Conservation (phyloP, 1,140 invertebrate species). For the Maniola jurtina region DNA sequence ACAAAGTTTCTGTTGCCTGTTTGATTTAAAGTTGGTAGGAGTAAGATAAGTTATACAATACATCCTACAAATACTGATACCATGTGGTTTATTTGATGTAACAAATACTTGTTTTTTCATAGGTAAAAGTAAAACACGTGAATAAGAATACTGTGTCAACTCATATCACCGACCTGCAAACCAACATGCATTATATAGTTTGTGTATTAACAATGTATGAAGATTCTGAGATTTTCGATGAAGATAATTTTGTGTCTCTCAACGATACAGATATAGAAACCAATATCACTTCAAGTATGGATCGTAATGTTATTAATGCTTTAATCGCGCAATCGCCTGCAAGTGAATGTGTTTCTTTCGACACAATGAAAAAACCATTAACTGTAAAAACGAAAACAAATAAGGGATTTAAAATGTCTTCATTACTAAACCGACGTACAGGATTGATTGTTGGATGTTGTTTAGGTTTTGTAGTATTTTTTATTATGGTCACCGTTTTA, state of each 20-base stretch:
- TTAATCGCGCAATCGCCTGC: constrained; percentile 60
- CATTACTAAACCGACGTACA: constrained; percentile 64
- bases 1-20: too few species aligned
- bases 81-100: background rate
- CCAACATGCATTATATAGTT: constrained; percentile 61
- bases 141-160: constrained; percentile 60
- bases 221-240: constrained; percentile 45
- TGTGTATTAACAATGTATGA: constrained; percentile 62
- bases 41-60: too few species aligned
- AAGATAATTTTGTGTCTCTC: constrained; percentile 35
- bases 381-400: constrained; percentile 48
- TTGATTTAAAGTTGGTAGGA: too few species aligned
- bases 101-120: constrained; percentile 35
- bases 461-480: constrained; percentile 70
- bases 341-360: constrained; percentile 67
- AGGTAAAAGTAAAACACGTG: constrained; percentile 63
- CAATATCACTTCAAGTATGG: constrained; percentile 52
- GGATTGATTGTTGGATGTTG: constrained; percentile 70
- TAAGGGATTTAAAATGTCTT: constrained; percentile 58
- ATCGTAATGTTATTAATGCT: constrained; percentile 52
- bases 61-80: too few species aligned
- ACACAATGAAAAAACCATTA: constrained; percentile 54
- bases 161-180: constrained; percentile 50
- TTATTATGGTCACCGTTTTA: constrained; percentile 70
- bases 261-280: constrained; percentile 47